phyloP scores from a whole-genome alignment of 2,113 vertebrate species.

The Eretmochelys imbricata region DNA sequence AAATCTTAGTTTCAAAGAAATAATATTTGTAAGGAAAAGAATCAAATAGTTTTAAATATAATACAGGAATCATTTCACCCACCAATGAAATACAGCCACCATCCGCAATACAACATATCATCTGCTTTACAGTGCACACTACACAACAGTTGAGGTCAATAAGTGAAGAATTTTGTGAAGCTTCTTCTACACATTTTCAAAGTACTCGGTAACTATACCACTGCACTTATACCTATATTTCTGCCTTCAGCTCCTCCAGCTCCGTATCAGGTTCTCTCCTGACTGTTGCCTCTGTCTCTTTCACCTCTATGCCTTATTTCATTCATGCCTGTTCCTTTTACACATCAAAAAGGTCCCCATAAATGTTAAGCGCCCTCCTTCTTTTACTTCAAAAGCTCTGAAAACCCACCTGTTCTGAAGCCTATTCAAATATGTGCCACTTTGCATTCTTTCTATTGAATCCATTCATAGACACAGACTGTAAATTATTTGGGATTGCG shows the following conservation, averaged over 20 bases:
- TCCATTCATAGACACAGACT: not conserved
- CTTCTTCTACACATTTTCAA: not conserved
- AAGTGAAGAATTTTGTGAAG: not conserved
- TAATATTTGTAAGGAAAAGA: constrained; percentile 36
- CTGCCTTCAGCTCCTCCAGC: not conserved
- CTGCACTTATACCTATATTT: not conserved
- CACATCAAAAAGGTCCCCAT: not conserved
- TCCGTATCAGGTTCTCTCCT: not conserved
- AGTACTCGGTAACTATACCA: not conserved
- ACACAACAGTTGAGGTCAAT: not conserved
- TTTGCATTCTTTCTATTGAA: not conserved
- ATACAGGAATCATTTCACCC: constrained; percentile 18
- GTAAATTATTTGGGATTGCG: not conserved
- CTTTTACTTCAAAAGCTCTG: not conserved
- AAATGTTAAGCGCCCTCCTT: not conserved
- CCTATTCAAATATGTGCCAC: not conserved
- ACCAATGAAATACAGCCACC: not conserved
- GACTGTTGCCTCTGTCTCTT: not conserved
- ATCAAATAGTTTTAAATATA: constrained; percentile 15
- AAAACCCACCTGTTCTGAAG: not conserved
- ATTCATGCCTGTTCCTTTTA: not conserved
- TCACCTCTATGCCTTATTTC: not conserved
- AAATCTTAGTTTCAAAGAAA: not conserved
- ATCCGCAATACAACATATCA: not conserved
- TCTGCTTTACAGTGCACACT: not conserved